phyloP scores from a whole-genome alignment of 2,113 vertebrate genomes.

The Erythrocercus mccallii region DNA sequence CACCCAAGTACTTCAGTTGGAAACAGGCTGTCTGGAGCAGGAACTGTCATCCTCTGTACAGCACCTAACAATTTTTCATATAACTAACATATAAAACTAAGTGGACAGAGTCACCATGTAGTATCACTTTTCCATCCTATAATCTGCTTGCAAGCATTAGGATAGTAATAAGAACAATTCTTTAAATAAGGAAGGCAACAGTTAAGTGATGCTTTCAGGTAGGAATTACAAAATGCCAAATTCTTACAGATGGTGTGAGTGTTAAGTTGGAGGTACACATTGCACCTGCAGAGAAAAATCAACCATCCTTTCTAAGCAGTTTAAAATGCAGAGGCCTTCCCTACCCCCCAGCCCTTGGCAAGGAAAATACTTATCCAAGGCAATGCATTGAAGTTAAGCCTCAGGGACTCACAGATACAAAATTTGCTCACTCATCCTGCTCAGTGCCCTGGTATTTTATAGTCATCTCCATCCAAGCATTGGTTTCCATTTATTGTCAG shows the following conservation, averaged over 20 bases:
- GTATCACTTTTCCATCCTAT: not conserved
- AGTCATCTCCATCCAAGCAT: not conserved
- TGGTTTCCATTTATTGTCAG: not conserved
- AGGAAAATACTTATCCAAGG: not conserved
- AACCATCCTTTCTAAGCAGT: not conserved
- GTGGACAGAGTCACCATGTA: not conserved
- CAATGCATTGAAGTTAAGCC: not conserved
- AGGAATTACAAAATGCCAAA: not conserved
- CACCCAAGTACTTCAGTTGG: not conserved
- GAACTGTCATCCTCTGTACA: not conserved
- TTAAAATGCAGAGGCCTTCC: not conserved
- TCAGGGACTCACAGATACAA: not conserved
- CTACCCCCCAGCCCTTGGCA: fast-evolving
- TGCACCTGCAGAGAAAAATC: not conserved
- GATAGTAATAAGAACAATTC: not conserved
- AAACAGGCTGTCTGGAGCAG: not conserved
- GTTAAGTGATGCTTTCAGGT: not conserved
- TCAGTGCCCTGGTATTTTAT: not conserved
- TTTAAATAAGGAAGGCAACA: not conserved
- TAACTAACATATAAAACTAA: not conserved
- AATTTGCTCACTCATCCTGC: not conserved
- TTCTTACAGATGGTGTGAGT: not conserved
- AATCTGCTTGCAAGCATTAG: not conserved
- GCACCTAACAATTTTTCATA: not conserved
- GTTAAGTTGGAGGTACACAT: not conserved